A percentile compares a stretch with the other conserved stretches of the same genome.
These are phyloP conservation scores for Malacoctenus gilli DNA, from an alignment of 2,797 vertebrate species.

Conservation along the genomic window DNA sequence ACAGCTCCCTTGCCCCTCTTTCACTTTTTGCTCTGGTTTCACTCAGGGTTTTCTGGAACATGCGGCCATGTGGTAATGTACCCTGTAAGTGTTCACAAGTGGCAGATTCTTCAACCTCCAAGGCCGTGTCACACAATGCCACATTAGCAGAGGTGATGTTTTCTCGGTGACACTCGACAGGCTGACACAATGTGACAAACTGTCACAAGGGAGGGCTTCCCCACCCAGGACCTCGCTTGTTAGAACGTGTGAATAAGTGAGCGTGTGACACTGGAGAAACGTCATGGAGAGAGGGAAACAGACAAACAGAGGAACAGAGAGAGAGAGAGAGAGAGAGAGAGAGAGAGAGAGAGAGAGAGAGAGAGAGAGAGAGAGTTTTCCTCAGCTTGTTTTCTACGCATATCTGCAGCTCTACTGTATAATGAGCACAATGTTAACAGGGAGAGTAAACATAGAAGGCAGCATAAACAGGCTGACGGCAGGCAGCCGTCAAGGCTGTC, in stretches of 20 bases:
- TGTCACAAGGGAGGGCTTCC: constrained; percentile 55
- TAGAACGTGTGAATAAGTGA: constrained; percentile 47
- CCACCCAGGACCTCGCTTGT: constrained; percentile 34
- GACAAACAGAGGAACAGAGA: too few species aligned
- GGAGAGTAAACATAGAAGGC: constrained; percentile 61
- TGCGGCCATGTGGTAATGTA: constrained; percentile 26
- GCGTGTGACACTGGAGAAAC: constrained; percentile 21
- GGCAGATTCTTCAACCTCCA: constrained; percentile 46
- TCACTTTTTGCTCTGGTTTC: constrained; percentile 15
- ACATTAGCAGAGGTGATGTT: constrained; percentile 65
- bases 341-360: constrained; percentile 7
- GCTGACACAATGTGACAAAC: constrained; percentile 68
- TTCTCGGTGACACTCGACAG: constrained; percentile 54
- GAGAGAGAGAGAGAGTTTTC: constrained; percentile 27
- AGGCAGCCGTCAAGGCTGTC: constrained; percentile 42
- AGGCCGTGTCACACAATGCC: constrained; percentile 49
- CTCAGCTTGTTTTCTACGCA: constrained; percentile 48
- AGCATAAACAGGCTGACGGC: constrained; percentile 53
- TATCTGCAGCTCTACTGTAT: constrained; percentile 50
- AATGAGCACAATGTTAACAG: constrained; percentile 71
- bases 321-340: constrained; percentile 9
- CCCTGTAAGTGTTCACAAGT: constrained; percentile 53
- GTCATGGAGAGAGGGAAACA: constrained; percentile 8
- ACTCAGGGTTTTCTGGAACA: constrained; percentile 15
- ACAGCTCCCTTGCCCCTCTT: constrained; percentile 18